These are phyloP conservation scores for Aphidius colemani DNA, from an alignment of 2,888 invertebrate genomes.

Conservation along the genomic window DNA sequence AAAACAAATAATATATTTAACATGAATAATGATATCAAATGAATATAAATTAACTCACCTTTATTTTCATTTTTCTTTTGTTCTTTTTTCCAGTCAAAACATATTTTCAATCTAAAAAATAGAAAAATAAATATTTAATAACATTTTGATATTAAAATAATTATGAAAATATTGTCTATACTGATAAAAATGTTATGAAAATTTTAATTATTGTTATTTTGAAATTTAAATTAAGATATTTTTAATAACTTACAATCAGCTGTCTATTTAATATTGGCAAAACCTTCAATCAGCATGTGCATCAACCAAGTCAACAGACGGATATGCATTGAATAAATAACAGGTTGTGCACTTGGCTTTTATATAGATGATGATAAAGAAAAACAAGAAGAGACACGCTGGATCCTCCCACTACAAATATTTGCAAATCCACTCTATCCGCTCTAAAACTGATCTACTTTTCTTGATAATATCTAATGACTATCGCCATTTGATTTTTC, in stretches of 20 bases:
- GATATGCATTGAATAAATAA: conserved; percentile 12
- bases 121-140: too few relatives aligned
- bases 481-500: background rate
- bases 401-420: conserved; percentile 34
- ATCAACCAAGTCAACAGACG: conserved; percentile 8
- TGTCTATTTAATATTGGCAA: too few relatives aligned
- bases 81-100: background rate
- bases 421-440: background rate
- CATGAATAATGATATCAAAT: background rate
- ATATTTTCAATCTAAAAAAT: background rate
- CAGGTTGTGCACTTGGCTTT: conserved; percentile 44
- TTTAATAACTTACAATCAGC: background rate
- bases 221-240: background rate
- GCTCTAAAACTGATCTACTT: background rate
- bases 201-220: background rate
- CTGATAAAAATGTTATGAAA: background rate
- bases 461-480: conserved; percentile 1
- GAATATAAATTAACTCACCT: background rate
- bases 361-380: conserved; percentile 45
- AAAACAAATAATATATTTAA: background rate
- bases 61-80: background rate
- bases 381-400: conserved; percentile 42
- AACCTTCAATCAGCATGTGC: background rate
- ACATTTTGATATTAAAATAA: background rate
- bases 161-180: background rate